phyloP scores from a whole-genome alignment of 2,888 invertebrate genomes.

The Cremastobaeus sp. region DNA sequence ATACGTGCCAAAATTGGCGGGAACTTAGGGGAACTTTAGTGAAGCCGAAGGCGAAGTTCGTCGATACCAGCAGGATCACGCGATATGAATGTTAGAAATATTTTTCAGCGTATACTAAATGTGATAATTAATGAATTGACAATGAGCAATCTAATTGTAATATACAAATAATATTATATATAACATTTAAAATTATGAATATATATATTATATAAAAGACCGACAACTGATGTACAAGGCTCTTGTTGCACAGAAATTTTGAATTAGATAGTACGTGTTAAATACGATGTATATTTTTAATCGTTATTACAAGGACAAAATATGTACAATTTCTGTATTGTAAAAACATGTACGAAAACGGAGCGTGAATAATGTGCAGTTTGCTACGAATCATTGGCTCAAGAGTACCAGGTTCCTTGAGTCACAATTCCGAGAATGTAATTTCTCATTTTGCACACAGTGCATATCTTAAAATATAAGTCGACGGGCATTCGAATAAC shows the following conservation, averaged over 20 bases:
- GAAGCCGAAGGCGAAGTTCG: conserved; percentile 7
- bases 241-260: conserved; percentile 63
- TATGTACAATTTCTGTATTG: conserved; percentile 37
- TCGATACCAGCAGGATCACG: conserved; percentile 66
- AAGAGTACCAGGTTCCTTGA: too few species aligned
- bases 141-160: conserved; percentile 78
- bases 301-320: conserved; percentile 30
- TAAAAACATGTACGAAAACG: conserved; percentile 14
- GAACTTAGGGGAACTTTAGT: too few species aligned
- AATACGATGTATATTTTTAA: conserved; percentile 52
- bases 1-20: too few species aligned
- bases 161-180: conserved; percentile 73
- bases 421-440: too few species aligned
- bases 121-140: conserved; percentile 78
- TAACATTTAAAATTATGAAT: conserved; percentile 64
- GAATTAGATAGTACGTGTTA: conserved; percentile 63
- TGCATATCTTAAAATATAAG: conserved; percentile 8
- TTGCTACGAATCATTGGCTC: conserved; percentile 36
- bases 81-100: conserved; percentile 79
- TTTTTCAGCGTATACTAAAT: conserved; percentile 79
- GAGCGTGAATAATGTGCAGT: conserved; percentile 18
- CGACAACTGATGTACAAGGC: conserved; percentile 75
- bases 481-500: conserved; percentile 25
- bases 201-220: conserved; percentile 66
- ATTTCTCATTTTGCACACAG: conserved; percentile 32